phyloP scores from a whole-genome alignment of 1,140 invertebrate species.

The Pinna nobilis region DNA sequence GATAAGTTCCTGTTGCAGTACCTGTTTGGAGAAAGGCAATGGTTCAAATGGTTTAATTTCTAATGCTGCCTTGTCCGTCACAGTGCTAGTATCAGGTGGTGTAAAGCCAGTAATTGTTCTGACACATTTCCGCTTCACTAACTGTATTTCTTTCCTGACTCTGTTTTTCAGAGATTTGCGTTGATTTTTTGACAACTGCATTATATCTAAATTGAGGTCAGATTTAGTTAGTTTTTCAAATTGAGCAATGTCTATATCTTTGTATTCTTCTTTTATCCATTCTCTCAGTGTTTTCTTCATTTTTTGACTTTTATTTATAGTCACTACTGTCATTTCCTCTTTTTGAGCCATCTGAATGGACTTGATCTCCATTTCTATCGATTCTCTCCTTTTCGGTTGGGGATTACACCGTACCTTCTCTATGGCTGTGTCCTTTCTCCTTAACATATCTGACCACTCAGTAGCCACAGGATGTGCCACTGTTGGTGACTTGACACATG shows the following conservation, averaged over 20 bases:
- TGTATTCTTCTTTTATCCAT: neutral
- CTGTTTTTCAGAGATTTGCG: neutral
- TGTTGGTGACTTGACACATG: no score
- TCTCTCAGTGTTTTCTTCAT: neutral
- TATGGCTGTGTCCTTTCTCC: no score
- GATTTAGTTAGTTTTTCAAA: neutral
- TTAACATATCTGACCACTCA: no score
- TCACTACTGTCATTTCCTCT: no score
- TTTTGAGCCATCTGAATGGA: no score
- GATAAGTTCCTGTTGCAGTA: slow-evolving; percentile 4
- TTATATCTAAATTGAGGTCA: neutral
- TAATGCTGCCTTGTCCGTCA: slow-evolving; percentile 3
- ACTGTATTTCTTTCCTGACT: slow-evolving; percentile 6
- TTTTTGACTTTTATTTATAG: no score
- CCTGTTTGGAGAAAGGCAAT: neutral
- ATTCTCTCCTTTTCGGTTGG: no score
- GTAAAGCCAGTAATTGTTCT: neutral
- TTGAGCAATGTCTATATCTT: neutral
- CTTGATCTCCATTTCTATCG: no score
- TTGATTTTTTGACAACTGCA: slow-evolving; percentile 8
- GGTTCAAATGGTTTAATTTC: slow-evolving; percentile 17
- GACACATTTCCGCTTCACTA: neutral
- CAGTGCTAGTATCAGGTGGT: no score
- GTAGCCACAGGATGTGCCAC: no score
- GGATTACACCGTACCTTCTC: no score